These are phyloP conservation scores for Andrena camellia DNA, from an alignment of 2,888 invertebrate genomes.

Conservation along the genomic window DNA sequence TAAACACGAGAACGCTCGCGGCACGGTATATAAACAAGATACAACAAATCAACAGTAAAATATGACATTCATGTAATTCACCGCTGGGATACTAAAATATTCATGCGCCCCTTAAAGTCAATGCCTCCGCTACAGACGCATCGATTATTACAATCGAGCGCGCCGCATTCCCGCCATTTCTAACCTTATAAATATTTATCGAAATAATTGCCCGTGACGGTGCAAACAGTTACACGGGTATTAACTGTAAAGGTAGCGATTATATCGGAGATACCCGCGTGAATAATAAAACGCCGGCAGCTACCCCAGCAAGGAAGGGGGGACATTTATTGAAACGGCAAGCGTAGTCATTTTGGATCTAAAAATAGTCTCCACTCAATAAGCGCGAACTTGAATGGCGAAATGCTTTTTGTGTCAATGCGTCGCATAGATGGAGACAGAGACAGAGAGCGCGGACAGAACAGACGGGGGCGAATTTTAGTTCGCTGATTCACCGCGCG, in stretches of 20 bases:
- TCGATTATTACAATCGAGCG: too few species aligned
- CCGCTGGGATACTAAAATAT: too few species aligned
- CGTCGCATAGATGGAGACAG: constrained; percentile 4
- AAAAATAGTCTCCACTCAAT: constrained; percentile 41
- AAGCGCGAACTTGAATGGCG: constrained; percentile 39
- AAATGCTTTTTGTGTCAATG: constrained; percentile 25
- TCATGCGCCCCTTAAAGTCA: too few species aligned
- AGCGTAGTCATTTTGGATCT: background rate
- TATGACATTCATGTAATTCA: too few species aligned
- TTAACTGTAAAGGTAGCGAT: background rate
- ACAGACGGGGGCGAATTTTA: constrained; percentile 35
- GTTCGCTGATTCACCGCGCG: constrained; percentile 38
- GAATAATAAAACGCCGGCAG: background rate
- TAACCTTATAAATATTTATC: constrained; percentile 4
- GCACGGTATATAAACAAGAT: too few species aligned
- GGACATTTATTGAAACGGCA: background rate
- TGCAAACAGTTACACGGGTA: background rate
- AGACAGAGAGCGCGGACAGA: background rate
- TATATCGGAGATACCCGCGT: background rate
- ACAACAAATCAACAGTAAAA: too few species aligned
- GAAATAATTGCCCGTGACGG: background rate
- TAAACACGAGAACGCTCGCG: too few species aligned
- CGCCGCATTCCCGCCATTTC: background rate
- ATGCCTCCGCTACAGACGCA: too few species aligned
- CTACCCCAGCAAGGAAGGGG: background rate